A percentile compares a stretch with the other conserved stretches of the same genome.
These are phyloP conservation scores for Ptiloglossa arizonensis DNA, from an alignment of 1,140 invertebrate species.

Conservation along the genomic window DNA sequence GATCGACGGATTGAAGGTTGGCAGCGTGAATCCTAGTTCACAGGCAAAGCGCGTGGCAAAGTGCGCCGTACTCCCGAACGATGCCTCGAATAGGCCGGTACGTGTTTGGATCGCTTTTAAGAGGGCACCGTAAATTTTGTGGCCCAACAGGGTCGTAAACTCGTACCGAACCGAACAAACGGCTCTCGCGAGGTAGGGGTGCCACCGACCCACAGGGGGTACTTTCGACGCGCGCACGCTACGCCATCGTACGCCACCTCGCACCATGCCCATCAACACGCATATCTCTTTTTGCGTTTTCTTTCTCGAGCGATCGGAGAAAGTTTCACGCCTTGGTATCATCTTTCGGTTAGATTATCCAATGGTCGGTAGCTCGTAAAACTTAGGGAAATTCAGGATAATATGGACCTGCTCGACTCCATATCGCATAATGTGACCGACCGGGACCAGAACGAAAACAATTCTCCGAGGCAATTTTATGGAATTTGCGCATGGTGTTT, in stretches of 20 bases:
- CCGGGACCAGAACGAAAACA: too few species aligned
- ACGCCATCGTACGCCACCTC: not conserved
- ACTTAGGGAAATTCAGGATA: too few species aligned
- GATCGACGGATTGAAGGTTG: not conserved
- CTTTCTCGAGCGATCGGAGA: not conserved
- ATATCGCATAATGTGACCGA: too few species aligned
- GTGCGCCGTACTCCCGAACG: constrained; percentile 6
- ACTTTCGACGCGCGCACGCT: constrained; percentile 18
- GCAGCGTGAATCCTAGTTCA: constrained; percentile 6
- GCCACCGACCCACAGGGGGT: constrained; percentile 26
- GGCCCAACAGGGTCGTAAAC: constrained; percentile 57
- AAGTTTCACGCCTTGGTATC: not conserved
- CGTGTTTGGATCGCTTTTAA: constrained; percentile 60
- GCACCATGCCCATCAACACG: not conserved
- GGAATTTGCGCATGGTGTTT: too few species aligned
- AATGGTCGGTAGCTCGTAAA: too few species aligned
- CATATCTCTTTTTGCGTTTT: not conserved
- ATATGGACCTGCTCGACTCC: too few species aligned
- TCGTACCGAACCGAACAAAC: constrained; percentile 46
- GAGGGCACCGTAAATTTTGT: constrained; percentile 59
- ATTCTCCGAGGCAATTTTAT: too few species aligned
- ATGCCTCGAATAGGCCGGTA: constrained; percentile 26
- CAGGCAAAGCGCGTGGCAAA: constrained; percentile 40
- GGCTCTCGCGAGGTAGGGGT: constrained; percentile 38
- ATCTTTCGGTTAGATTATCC: fast-evolving